phyloP scores from a whole-genome alignment of 2,888 invertebrate species.

The Gastracanthus pulcherrimus region DNA sequence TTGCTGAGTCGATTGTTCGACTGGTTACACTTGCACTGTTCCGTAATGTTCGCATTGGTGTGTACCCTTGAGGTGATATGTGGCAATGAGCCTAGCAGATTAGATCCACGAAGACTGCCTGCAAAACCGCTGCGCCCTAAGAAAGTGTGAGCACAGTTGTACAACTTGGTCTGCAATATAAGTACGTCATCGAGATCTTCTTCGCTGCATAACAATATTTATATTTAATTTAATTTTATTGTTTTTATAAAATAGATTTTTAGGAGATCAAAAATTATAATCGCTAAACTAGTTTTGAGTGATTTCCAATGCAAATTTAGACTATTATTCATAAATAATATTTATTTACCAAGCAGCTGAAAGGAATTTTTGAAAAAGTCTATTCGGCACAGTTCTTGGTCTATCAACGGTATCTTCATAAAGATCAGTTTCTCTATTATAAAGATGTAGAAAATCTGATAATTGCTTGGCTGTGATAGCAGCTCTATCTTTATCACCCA shows the following conservation, averaged over 20 bases:
- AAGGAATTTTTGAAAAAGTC: constrained; percentile 82
- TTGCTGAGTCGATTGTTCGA: constrained; percentile 69
- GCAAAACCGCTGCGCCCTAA: constrained; percentile 80
- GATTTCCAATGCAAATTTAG: not conserved
- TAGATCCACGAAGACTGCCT: constrained; percentile 73
- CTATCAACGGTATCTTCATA: constrained; percentile 86
- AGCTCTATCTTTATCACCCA: constrained; percentile 89
- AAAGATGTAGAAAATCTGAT: constrained; percentile 90
- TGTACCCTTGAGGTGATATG: constrained; percentile 76
- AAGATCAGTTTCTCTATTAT: constrained; percentile 89
- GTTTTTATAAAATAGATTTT: no score
- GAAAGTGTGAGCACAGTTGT: constrained; percentile 82
- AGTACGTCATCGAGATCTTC: constrained; percentile 86
- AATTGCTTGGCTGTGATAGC: constrained; percentile 91
- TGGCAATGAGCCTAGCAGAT: constrained; percentile 73
- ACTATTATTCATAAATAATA: not conserved
- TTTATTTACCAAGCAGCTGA: constrained; percentile 79
- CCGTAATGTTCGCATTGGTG: constrained; percentile 71
- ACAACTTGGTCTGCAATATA: constrained; percentile 81
- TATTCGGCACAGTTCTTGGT: constrained; percentile 80
- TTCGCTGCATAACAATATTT: constrained; percentile 79
- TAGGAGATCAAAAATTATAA: no score
- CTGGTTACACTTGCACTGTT: constrained; percentile 75
- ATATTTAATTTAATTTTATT: no score
- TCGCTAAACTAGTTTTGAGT: not conserved